phyloP scores from a whole-genome alignment of 2,797 vertebrate genomes.

The Neosalanx taihuensis region DNA sequence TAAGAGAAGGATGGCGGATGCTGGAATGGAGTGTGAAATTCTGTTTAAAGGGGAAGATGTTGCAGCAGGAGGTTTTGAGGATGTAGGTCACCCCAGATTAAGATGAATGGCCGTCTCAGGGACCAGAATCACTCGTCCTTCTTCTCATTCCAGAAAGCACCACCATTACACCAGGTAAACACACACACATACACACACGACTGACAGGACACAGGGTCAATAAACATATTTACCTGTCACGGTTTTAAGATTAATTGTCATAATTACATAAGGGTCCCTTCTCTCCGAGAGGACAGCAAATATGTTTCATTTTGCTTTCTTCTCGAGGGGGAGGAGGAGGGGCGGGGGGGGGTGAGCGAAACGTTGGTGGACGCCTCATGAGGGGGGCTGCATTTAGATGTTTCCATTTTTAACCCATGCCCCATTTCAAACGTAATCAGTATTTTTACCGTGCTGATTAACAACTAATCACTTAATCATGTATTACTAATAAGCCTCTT shows the following conservation, averaged over 20 bases:
- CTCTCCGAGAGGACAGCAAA: slow-evolving; percentile 30
- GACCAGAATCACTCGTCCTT: slow-evolving; percentile 62
- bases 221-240: slow-evolving; percentile 60
- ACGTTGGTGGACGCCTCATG: slow-evolving; percentile 40
- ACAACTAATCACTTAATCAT: slow-evolving; percentile 71
- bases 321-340: neutral
- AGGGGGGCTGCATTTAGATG: slow-evolving; percentile 58
- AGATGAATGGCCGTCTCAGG: slow-evolving; percentile 75
- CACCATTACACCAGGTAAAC: slow-evolving; percentile 42
- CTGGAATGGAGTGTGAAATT: slow-evolving; percentile 66
- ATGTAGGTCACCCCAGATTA: slow-evolving; percentile 80
- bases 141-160: slow-evolving; percentile 44
- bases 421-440: slow-evolving; percentile 61
- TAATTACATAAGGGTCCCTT: slow-evolving; percentile 46
- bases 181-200: slow-evolving; percentile 28
- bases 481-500: slow-evolving; percentile 72
- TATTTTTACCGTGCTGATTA: slow-evolving; percentile 65
- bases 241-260: slow-evolving; percentile 58
- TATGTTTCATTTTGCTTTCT: slow-evolving; percentile 17
- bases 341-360: slow-evolving; percentile 40
- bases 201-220: slow-evolving; percentile 39
- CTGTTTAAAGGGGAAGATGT: slow-evolving; percentile 67
- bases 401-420: slow-evolving; percentile 57
- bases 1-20: slow-evolving; percentile 71
- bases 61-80: slow-evolving; percentile 66